Evolutionary conservation across 30 jellyfish, hydroid and myxozoan genomes (phyloP), one percentile per base, ranked within the genome.

Genomic region (Pseudorhiza aurosa): DNA sequence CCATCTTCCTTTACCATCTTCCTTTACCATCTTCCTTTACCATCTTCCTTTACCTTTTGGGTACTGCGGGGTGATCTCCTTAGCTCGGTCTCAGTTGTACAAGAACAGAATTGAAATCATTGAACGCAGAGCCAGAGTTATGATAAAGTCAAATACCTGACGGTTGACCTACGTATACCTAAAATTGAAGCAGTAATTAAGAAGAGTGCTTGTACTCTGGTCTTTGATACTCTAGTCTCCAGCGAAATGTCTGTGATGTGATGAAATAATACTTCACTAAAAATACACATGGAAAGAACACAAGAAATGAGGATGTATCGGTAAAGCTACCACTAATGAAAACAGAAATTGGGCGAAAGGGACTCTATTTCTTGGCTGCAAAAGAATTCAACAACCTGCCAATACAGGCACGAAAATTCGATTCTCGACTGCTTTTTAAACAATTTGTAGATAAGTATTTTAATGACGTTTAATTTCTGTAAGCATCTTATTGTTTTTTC

Each of bases 281-380:
- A 46, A 65, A 68, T 25, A 35, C 0, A 68, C 71, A 39, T 33
- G 69, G 83, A 68, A 68, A 39, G 83, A 68, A 68, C 88, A 59
- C 83, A 58, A 36, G 73, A 62, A 62, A 45, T 21, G 51, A 59
- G 59, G 69, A 77, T 21, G 24, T 53, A 53, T 77, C 90, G 50
- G 83, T 62, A 58, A 60, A 40, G 71, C 45, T 77, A 35, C 83
- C 83, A 19, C 75, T 30, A 77, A 46, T 58, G 85, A 71, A 71
- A 71, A 49, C 72, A 33, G 85, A 71, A 71, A 29, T 40, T 62
- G 82, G 70, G 21, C 71, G 82, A 62, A 77, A 77, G 65, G 85
- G 90, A 44, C 67, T 36, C 50, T 57, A 36, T 77, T 39, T 58
- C 77, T 63, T 60, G 75, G 83, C 83, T 53, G 90, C 90, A 53